A percentile compares a stretch with the other conserved stretches of the same genome.
Evolutionary conservation across 2,888 invertebrate species (phyloP).

Genomic region (Spodoptera exigua): DNA sequence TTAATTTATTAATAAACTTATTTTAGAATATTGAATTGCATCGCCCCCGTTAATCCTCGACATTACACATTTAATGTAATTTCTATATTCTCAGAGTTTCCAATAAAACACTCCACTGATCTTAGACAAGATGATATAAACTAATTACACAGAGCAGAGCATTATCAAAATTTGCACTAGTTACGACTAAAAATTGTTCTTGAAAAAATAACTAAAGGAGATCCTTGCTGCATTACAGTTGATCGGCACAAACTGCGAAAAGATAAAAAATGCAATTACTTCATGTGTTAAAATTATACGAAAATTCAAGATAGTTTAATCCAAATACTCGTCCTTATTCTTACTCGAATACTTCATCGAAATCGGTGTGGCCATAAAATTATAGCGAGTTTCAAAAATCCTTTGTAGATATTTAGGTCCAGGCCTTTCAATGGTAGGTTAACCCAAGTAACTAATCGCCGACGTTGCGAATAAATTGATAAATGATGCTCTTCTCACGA

Average conservation of each 20-base stretch:
- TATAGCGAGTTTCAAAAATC: too few species aligned
- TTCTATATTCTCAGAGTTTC: slow-evolving; percentile 40
- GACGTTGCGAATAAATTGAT: slow-evolving; percentile 69
- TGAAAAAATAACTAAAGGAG: slow-evolving; percentile 81
- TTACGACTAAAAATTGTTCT: slow-evolving; percentile 77
- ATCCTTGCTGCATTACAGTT: slow-evolving; percentile 81
- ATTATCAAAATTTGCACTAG: slow-evolving; percentile 80
- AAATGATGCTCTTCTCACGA: slow-evolving; percentile 68
- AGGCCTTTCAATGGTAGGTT: slow-evolving; percentile 22
- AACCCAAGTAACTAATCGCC: slow-evolving; percentile 38
- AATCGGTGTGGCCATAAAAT: too few species aligned
- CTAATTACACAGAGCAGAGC: slow-evolving; percentile 74
- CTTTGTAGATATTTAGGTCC: not conserved
- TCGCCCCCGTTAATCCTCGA: slow-evolving; percentile 46
- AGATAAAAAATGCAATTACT: slow-evolving; percentile 19
- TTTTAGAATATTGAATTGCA: slow-evolving; percentile 52
- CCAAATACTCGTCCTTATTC: too few species aligned
- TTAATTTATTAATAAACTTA: slow-evolving; percentile 23
- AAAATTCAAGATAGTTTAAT: too few species aligned
- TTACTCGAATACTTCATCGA: too few species aligned
- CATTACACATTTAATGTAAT: slow-evolving; percentile 40
- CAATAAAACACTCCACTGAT: slow-evolving; percentile 58
- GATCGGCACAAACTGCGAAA: slow-evolving; percentile 65
- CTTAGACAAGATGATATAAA: slow-evolving; percentile 63
- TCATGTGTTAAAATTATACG: too few species aligned